These are phyloP conservation scores for Limonius californicus DNA, from an alignment of 1,140 invertebrate genomes.

Conservation along the genomic window DNA sequence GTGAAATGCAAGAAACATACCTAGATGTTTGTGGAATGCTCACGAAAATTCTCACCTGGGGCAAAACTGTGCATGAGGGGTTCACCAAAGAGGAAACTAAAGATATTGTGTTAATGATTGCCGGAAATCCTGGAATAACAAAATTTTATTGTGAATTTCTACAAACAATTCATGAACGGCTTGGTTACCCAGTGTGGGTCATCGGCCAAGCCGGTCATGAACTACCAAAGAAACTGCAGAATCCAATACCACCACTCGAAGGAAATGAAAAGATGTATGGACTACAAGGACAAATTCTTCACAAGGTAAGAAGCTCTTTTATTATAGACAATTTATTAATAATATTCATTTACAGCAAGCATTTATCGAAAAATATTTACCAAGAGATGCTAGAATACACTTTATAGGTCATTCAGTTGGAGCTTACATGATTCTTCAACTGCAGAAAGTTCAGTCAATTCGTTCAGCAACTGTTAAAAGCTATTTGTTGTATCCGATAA, in stretches of 20 bases:
- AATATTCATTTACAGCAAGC: constrained; percentile 45
- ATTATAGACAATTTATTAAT: no score
- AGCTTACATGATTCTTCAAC: constrained; percentile 71
- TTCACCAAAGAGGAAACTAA: constrained; percentile 47
- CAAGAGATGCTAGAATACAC: constrained; percentile 62
- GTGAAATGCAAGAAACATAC: constrained; percentile 49
- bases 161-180: constrained; percentile 54
- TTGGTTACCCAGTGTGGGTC: constrained; percentile 65
- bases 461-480: constrained; percentile 51
- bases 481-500: constrained; percentile 78
- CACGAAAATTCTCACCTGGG: constrained; percentile 64
- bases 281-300: constrained; percentile 70
- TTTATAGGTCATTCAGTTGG: constrained; percentile 84
- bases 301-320: no score
- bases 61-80: constrained; percentile 62
- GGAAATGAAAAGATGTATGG: constrained; percentile 59
- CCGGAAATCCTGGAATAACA: constrained; percentile 60
- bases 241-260: constrained; percentile 48
- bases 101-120: constrained; percentile 46
- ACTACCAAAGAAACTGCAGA: constrained; percentile 45
- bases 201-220: constrained; percentile 70
- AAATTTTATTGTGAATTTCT: constrained; percentile 72
- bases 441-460: constrained; percentile 58
- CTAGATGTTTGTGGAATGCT: constrained; percentile 59
- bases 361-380: constrained; percentile 71